phyloP scores from a whole-genome alignment of 2,888 invertebrate genomes.

The Scrobipalpa atriplicella region DNA sequence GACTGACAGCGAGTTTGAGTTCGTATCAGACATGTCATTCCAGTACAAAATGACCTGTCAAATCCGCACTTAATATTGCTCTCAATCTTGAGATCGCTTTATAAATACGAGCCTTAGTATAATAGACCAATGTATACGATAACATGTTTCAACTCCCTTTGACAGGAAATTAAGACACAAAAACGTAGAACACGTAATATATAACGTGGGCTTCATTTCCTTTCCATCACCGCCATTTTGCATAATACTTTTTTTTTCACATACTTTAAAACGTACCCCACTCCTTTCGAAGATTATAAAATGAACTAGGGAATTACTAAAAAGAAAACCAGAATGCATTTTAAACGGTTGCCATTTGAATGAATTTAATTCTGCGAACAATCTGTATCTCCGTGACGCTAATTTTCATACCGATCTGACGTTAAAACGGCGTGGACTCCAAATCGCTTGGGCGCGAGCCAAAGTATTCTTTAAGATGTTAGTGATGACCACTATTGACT shows the following conservation, averaged over 20 bases:
- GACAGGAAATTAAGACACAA: neutral
- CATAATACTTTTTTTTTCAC: neutral
- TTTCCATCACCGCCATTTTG: neutral
- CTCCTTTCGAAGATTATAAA: neutral
- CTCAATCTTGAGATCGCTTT: too few species aligned
- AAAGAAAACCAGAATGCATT: neutral
- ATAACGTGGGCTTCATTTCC: slow-evolving; percentile 9
- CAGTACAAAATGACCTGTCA: too few species aligned
- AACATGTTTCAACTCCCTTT: neutral
- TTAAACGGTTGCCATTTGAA: slow-evolving; percentile 5
- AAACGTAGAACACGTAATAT: slow-evolving; percentile 12
- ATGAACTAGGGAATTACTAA: neutral
- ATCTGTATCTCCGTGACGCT: slow-evolving; percentile 2
- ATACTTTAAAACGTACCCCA: too few species aligned
- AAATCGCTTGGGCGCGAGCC: slow-evolving; percentile 24
- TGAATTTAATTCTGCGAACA: slow-evolving; percentile 1
- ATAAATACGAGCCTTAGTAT: too few species aligned
- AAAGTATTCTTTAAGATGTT: slow-evolving; percentile 17
- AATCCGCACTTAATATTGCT: too few species aligned
- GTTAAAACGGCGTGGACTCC: slow-evolving; percentile 14
- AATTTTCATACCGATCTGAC: slow-evolving; percentile 28
- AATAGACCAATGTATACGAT: slow-evolving; percentile 4
- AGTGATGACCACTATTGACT: neutral
- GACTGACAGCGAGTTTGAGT: too few species aligned
- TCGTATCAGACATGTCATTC: too few species aligned